Evolutionary conservation across 2,888 invertebrate species (phyloP), one percentile per base, ranked within the genome.

Genomic region (Lottia gigantea): DNA sequence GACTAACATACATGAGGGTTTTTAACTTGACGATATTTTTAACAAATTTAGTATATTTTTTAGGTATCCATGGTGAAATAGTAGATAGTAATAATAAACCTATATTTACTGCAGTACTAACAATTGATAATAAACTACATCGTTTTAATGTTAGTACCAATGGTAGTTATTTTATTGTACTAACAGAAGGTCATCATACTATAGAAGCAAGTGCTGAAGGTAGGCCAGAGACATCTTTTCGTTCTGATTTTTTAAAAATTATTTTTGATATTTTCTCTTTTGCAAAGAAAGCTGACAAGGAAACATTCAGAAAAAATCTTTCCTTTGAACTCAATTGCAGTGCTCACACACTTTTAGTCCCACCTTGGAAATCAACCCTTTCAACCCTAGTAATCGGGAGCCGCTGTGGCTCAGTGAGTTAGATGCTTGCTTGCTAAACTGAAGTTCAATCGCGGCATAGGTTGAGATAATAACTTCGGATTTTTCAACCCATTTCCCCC

Each of bases 141-240:
- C 47, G 66, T 11, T 74, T 74, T 16, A 65, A 69, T 23, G 70
- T 76, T 46, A 71, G 77, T 12, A 66, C 67, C 0, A 71, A 74
- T 40, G 82, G 82, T 72, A 76, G 74, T 46, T 85, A 83, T 77
- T 82, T 79, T 73, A 71, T 76, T 25, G 71, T 83, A 19, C 73
- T 84, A 55, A 79, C 82, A 15, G 75, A 79, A 55, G 85, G 86
- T 12, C 66, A 73, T 66, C 83, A 85, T 72, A 77, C 77, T 7
- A 67, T 86, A 25, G 80, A 79, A 31, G 75, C 81, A 16, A 77
- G 81, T 68, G 82, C 84, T 40, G 75, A 78, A 74, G 86, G 86
- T 86, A 73, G 66, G 67, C 31, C 14, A 1, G n/a, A 25, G 7
- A 8, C 11, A 40, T 31, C 6, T 31, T 31, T 31, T 31, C 6